Evolutionary conservation across 2,113 vertebrate species (phyloP), one percentile per base, ranked within the genome.

Genomic region (Anser cygnoides): DNA sequence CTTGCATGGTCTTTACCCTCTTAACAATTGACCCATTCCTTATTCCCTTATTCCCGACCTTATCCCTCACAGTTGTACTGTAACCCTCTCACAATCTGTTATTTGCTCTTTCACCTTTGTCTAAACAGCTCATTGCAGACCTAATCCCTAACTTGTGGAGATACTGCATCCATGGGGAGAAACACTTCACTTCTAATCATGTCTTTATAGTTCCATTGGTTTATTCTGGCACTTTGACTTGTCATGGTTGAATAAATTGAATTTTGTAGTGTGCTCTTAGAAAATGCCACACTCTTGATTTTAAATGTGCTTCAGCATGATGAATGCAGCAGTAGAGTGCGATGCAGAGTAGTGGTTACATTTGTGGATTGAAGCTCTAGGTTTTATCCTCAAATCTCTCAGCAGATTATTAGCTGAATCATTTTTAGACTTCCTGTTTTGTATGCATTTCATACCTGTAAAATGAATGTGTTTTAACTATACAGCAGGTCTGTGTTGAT

Each of bases 211-310:
- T 39, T 93, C 52, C 67, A 54, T 61, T 93, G 63, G 72, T 63
- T 93, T 93, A 59, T 88, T 92, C 65, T 75, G 72, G 75, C 65
- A 61, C 72, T 77, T 79, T 8, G 46, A 71, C 79, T 91, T 93
- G 85, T 88, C 61, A n/a, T 55, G 88, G 50, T 77, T 92, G 85
- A 92, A 90, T 88, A 90, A 90, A 88, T 71, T 71, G 63, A 46
- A 28, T 81, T 93, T 55, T 81, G 28, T 74, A 52, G 59, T 88
- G 76, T 71, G 35, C 46, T 87, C 33, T 84, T 85, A 68, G 70
- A 91, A 96, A 94, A 87, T 75, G 67, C 55, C 65, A 77, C 14
- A 19, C 35, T 88, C 90, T 4, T 63, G n/a, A 57, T 88, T 93
- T 92, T 71, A 90, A 86, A 86, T 57, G 33, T 63, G 61, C 73